Evolutionary conservation across 2,888 invertebrate genomes (phyloP).

Genomic region (Drosophila prostipennis): DNA sequence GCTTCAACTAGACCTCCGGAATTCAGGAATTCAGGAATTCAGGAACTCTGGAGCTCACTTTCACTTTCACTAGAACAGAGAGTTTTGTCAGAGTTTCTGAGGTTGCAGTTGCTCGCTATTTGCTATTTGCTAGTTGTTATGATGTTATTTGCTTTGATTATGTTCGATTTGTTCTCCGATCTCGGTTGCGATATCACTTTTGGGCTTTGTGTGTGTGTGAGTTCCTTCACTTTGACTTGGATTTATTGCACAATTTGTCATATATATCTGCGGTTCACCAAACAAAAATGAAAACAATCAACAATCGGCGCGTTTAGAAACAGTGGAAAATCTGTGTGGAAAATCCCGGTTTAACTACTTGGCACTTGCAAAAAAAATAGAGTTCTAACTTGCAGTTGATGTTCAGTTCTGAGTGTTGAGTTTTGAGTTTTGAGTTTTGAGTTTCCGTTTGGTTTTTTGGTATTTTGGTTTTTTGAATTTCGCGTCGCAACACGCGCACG

Average conservation of each 20-base stretch:
- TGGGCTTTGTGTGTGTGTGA: conserved; percentile 6
- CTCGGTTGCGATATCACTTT: conserved; percentile 6
- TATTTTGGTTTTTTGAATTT: conserved; percentile 51
- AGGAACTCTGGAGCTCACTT: background rate
- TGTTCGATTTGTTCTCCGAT: background rate
- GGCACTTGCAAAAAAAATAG: conserved; percentile 29
- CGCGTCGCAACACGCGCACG: conserved; percentile 82
- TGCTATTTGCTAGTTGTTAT: background rate
- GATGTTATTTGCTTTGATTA: background rate
- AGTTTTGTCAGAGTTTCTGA: conserved; percentile 15
- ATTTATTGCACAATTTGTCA: conserved; percentile 26
- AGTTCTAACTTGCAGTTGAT: background rate
- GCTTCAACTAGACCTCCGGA: background rate
- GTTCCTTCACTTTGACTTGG: conserved; percentile 3
- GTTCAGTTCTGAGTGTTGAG: background rate
- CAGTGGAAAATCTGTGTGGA: background rate
- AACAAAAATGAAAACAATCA: conserved; percentile 42
- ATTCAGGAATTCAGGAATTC: background rate
- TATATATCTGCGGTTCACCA: conserved; percentile 13
- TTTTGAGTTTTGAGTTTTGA: conserved; percentile 3
- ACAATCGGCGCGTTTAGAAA: conserved; percentile 11
- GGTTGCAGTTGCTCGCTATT: conserved; percentile 30
- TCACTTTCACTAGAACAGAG: conserved; percentile 27
- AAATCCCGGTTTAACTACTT: conserved; percentile 6
- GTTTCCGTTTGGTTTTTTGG: conserved; percentile 7